Evolutionary conservation across 2,888 invertebrate species (phyloP).

Genomic region (Leptopilina syphax): DNA sequence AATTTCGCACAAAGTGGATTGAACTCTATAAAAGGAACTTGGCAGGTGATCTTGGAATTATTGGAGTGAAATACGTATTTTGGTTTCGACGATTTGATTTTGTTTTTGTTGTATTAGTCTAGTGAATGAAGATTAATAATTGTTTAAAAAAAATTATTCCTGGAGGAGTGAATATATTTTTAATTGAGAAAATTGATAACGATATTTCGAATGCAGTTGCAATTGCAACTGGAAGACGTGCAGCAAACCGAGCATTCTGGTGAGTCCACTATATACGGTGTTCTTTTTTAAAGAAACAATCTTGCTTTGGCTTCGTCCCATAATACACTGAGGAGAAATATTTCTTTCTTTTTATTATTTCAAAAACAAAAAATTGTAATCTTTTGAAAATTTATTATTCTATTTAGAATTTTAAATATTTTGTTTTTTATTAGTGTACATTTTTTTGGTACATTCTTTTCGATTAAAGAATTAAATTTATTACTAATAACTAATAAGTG

Average conservation of each 20-base stretch:
- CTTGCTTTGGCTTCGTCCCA: constrained; percentile 13
- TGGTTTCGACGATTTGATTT: neutral
- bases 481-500: too few species aligned
- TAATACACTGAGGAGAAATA: too few species aligned
- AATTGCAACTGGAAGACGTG: constrained; percentile 51
- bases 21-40: neutral
- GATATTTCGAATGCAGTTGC: constrained; percentile 43
- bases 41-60: neutral
- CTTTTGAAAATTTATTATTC: too few species aligned
- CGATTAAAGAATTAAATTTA: too few species aligned
- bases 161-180: neutral
- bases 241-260: constrained; percentile 55
- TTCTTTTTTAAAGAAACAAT: constrained; percentile 13
- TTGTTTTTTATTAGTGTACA: too few species aligned
- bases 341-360: too few species aligned
- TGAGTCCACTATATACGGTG: constrained; percentile 51
- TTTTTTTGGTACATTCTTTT: neutral
- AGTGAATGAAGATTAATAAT: neutral
- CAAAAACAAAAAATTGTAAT: too few species aligned
- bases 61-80: neutral
- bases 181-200: constrained; percentile 49
- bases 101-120: neutral
- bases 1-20: neutral
- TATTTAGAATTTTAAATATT: too few species aligned
- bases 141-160: neutral